These are phyloP conservation scores for Forbesichthys agassizii DNA, from an alignment of 2,113 vertebrate species.

Conservation along the genomic window DNA sequence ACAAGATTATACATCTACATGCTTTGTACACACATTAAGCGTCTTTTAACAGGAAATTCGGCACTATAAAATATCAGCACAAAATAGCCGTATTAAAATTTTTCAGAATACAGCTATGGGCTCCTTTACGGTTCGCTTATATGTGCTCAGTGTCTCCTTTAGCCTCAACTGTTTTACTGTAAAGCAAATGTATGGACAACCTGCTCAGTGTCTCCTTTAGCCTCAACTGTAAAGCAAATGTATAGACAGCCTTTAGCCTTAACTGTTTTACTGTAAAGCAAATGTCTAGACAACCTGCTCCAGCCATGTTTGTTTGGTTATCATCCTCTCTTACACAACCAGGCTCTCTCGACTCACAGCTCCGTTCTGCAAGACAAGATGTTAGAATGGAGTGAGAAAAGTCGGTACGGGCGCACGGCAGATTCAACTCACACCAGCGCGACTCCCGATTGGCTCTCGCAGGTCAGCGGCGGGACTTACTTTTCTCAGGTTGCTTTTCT, in stretches of 20 bases:
- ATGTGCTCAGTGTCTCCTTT: too few species aligned
- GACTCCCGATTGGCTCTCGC: neutral
- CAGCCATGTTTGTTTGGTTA: neutral
- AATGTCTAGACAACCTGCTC: neutral
- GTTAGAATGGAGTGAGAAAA: neutral
- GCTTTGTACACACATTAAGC: slow-evolving; percentile 28
- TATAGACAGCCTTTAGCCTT: too few species aligned
- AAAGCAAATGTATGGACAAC: too few species aligned
- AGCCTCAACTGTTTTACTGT: too few species aligned
- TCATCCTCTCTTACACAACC: slow-evolving; percentile 77
- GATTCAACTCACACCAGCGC: neutral
- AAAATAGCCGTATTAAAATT: slow-evolving; percentile 13
- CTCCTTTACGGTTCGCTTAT: neutral
- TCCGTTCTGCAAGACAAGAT: slow-evolving; percentile 78
- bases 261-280: too few species aligned
- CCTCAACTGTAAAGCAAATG: too few species aligned
- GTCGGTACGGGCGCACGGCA: neutral
- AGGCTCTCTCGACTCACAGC: slow-evolving; percentile 89
- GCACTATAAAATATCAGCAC: slow-evolving; percentile 22
- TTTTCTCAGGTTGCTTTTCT: slow-evolving; percentile 83
- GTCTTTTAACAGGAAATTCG: slow-evolving; percentile 4
- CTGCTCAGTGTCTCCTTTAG: too few species aligned
- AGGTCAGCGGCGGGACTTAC: slow-evolving; percentile 50
- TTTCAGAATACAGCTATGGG: slow-evolving; percentile 19
- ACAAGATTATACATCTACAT: neutral